A percentile compares a stretch with the other conserved stretches of the same genome.
Evolutionary conservation across 2,888 invertebrate genomes (phyloP).

Genomic region (Dynastes maya): DNA sequence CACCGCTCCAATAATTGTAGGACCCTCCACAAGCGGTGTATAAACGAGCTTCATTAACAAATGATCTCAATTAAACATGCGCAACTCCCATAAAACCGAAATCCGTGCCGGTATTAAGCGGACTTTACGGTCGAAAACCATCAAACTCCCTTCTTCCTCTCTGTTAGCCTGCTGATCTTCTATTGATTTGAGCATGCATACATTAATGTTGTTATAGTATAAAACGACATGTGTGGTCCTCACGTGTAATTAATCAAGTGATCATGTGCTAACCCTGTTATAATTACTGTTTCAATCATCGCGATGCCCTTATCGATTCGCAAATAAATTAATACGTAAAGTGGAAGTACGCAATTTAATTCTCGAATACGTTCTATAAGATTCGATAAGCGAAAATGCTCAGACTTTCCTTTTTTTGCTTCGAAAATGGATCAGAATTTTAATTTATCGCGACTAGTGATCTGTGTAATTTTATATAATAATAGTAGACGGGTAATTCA

Average conservation of each 20-base stretch:
- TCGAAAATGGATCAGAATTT: conserved; percentile 1
- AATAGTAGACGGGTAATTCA: background rate
- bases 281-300: conserved; percentile 50
- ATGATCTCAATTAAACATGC: conserved; percentile 25
- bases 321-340: conserved; percentile 26
- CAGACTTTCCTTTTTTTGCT: background rate
- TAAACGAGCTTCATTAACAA: conserved; percentile 47
- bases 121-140: background rate
- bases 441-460: background rate
- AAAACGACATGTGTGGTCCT: conserved; percentile 53
- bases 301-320: conserved; percentile 15
- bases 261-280: conserved; percentile 54
- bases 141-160: no score
- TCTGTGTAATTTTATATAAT: conserved; percentile 20
- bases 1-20: conserved; percentile 30
- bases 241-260: conserved; percentile 54
- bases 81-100: conserved; percentile 44
- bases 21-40: conserved; percentile 48
- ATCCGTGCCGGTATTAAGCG: conserved; percentile 17
- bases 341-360: conserved; percentile 2
- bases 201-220: background rate
- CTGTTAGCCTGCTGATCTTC: background rate
- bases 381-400: background rate
- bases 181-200: background rate
- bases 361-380: background rate